These are phyloP conservation scores for Cryptus viduatorius DNA, from an alignment of 2,888 invertebrate genomes.

Conservation along the genomic window DNA sequence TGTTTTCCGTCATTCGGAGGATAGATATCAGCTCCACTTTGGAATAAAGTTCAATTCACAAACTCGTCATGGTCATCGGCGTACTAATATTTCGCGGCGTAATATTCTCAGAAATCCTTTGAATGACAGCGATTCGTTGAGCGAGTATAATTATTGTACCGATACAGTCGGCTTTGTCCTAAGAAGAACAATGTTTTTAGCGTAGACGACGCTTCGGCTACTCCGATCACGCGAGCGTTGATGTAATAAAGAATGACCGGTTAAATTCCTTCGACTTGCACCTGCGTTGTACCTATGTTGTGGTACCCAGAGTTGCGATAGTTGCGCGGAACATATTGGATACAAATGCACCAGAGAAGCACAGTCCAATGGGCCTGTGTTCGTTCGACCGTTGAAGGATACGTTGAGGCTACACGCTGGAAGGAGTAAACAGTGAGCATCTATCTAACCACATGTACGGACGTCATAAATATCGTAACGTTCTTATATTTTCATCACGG, in stretches of 20 bases:
- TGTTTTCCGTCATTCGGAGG: conserved; percentile 62
- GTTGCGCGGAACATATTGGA: neutral
- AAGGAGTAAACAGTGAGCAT: conserved; percentile 26
- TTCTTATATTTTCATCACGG: conserved; percentile 85
- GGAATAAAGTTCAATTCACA: conserved; percentile 61
- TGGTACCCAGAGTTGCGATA: neutral
- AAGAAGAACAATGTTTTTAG: conserved; percentile 56
- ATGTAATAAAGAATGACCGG: conserved; percentile 59
- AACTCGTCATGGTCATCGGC: conserved; percentile 65
- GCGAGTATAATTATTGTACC: conserved; percentile 60
- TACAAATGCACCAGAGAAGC: conserved; percentile 2
- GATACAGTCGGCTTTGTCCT: conserved; percentile 6
- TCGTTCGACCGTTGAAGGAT: neutral
- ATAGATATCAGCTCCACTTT: conserved; percentile 57
- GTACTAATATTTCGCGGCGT: conserved; percentile 14
- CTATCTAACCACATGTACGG: conserved; percentile 55
- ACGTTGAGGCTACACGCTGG: conserved; percentile 14
- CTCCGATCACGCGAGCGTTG: conserved; percentile 62
- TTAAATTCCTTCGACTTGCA: conserved; percentile 48
- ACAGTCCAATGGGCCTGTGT: neutral
- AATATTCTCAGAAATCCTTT: conserved; percentile 59
- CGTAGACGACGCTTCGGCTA: conserved; percentile 24
- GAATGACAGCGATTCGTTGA: conserved; percentile 65
- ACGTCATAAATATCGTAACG: conserved; percentile 81
- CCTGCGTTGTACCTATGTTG: no score